Evolutionary conservation across 35 echinoderm and acorn worm species (phyloP).

Genomic region (Apostichopus japonicus): DNA sequence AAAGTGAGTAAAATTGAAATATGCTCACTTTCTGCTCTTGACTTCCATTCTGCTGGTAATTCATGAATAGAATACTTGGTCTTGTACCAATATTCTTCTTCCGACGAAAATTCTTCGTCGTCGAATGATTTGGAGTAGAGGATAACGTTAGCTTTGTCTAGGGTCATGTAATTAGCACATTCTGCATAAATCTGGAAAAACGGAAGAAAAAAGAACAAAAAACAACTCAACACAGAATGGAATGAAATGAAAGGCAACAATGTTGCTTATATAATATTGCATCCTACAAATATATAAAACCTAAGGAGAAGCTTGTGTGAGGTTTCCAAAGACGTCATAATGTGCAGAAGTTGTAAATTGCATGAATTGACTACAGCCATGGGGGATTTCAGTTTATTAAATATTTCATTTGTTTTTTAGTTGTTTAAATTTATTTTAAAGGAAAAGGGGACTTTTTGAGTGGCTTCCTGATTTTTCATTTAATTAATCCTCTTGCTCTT

Average conservation of each 20-base stretch:
- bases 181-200: conserved; percentile 68
- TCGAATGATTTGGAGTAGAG: conserved; percentile 76
- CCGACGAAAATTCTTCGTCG: conserved; percentile 9
- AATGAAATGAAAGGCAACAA: not conserved
- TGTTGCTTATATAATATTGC: too few relatives aligned
- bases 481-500: too few relatives aligned
- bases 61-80: conserved; percentile 65
- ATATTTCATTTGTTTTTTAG: too few relatives aligned
- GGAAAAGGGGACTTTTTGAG: too few relatives aligned
- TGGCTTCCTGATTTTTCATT: too few relatives aligned
- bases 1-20: not conserved
- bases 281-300: too few relatives aligned
- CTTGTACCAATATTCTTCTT: conserved; percentile 78
- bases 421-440: too few relatives aligned
- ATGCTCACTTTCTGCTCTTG: conserved; percentile 61
- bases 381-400: too few relatives aligned
- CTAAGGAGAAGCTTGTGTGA: too few relatives aligned
- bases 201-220: not conserved
- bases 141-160: conserved; percentile 84
- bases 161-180: conserved; percentile 57
- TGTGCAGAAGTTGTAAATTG: too few relatives aligned
- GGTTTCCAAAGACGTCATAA: too few relatives aligned
- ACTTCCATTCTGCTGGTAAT: conserved; percentile 75
- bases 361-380: too few relatives aligned
- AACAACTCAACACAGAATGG: not conserved